These are phyloP conservation scores for Sinodicranocentrus sp. DNA, from an alignment of 2,888 invertebrate species.

Conservation along the genomic window DNA sequence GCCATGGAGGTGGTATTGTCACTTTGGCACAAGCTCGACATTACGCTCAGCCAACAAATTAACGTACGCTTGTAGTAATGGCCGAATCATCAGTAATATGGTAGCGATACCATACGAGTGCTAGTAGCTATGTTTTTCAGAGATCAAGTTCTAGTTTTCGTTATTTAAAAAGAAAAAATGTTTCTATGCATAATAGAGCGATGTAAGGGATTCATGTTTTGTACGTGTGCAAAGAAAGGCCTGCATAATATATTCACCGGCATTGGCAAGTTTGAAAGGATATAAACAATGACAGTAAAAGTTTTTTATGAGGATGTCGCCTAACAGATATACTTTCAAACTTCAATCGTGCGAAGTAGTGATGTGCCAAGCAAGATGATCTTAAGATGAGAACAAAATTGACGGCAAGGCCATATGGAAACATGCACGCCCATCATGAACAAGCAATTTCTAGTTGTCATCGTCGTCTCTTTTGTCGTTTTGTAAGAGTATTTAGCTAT, in stretches of 20 bases:
- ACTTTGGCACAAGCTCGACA: slow-evolving; percentile 41
- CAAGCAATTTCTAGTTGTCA: too few species aligned
- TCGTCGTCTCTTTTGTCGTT: too few species aligned
- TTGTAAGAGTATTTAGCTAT: too few species aligned
- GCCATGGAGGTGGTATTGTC: not conserved
- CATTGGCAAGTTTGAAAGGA: slow-evolving; percentile 5
- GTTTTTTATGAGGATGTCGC: slow-evolving; percentile 6
- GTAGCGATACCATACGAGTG: too few species aligned
- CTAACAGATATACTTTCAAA: slow-evolving; percentile 20
- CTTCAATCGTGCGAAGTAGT: too few species aligned
- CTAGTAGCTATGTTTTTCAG: not conserved
- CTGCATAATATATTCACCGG: not conserved
- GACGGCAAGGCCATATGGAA: too few species aligned
- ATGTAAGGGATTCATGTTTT: not conserved
- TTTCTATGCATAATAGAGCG: not conserved
- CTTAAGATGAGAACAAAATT: too few species aligned
- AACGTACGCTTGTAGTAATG: slow-evolving; percentile 1
- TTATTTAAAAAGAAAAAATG: not conserved
- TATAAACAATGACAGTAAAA: slow-evolving; percentile 24
- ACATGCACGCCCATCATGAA: too few species aligned
- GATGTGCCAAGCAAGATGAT: too few species aligned
- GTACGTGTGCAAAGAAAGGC: too few species aligned
- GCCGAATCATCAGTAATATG: not conserved
- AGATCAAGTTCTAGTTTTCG: not conserved
- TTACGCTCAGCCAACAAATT: slow-evolving; percentile 12